These are phyloP conservation scores for Salvelinus alpinus DNA, from an alignment of 2,113 vertebrate genomes.

Conservation along the genomic window DNA sequence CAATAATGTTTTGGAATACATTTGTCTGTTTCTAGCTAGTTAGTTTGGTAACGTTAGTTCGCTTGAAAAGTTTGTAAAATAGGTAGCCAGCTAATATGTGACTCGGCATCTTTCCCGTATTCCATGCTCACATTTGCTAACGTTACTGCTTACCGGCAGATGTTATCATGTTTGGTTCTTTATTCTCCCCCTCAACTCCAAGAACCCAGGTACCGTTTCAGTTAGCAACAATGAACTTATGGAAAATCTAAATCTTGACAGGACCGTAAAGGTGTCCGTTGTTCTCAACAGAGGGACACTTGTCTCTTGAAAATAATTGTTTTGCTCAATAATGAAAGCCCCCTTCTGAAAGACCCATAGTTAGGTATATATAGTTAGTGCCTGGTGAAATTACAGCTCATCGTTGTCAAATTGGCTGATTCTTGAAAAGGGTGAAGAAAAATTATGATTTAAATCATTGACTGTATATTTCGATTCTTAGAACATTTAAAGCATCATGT, in stretches of 20 bases:
- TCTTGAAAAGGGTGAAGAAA: neutral
- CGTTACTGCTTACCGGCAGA: constrained; percentile 71
- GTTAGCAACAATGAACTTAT: neutral
- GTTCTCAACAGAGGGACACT: neutral
- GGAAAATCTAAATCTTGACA: neutral
- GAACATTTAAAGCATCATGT: neutral
- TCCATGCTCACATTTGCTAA: constrained; percentile 10
- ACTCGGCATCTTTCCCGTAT: constrained; percentile 55
- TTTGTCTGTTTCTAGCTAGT: neutral
- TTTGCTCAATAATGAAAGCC: constrained; percentile 45
- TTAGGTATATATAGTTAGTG: constrained; percentile 7
- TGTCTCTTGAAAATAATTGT: constrained; percentile 28
- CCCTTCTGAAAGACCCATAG: constrained; percentile 40
- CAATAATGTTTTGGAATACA: neutral
- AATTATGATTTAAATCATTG: neutral
- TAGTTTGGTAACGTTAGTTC: neutral
- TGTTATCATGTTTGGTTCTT: constrained; percentile 71
- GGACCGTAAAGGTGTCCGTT: neutral
- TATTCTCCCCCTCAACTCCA: neutral
- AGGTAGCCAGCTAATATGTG: constrained; percentile 56
- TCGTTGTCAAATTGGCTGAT: neutral
- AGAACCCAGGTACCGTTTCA: neutral
- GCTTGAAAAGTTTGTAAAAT: neutral
- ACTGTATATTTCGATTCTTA: neutral
- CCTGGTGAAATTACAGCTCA: constrained; percentile 41